These are phyloP conservation scores for Callorhinus ursinus DNA, from an alignment of 2,113 vertebrate species.

Conservation along the genomic window DNA sequence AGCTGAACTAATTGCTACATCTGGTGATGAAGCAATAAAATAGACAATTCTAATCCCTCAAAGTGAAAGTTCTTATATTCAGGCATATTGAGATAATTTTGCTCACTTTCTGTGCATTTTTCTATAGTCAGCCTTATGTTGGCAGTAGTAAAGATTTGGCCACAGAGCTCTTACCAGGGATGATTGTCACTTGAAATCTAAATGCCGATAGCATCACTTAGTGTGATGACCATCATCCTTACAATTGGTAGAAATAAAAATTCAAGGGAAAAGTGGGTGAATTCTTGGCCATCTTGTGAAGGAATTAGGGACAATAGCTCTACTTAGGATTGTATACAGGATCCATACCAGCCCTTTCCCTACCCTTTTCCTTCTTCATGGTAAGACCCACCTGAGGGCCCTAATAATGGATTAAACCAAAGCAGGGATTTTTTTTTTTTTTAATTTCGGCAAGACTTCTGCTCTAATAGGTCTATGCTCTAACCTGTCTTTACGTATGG, in stretches of 20 bases:
- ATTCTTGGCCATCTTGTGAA: neutral
- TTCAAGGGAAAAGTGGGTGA: neutral
- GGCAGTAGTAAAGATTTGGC: neutral
- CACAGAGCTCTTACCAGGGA: neutral
- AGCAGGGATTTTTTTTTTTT: neutral
- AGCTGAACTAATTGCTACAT: neutral
- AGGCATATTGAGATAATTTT: neutral
- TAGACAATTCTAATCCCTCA: neutral
- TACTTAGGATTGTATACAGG: neutral
- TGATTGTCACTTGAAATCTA: neutral
- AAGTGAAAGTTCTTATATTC: neutral
- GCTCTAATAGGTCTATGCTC: neutral
- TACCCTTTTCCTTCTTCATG: neutral
- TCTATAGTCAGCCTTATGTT: neutral
- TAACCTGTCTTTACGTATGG: neutral
- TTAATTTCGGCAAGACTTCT: neutral
- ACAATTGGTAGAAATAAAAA: neutral
- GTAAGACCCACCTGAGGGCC: neutral
- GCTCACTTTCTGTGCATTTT: neutral
- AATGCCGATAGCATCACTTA: neutral
- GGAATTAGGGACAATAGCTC: neutral
- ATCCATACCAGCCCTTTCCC: neutral
- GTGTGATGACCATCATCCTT: neutral
- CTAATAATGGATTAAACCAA: neutral
- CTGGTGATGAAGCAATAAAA: neutral